Evolutionary conservation across 2,888 invertebrate genomes (phyloP), one percentile per base, ranked within the genome.

Genomic region (Pardosa pseudoannulata): DNA sequence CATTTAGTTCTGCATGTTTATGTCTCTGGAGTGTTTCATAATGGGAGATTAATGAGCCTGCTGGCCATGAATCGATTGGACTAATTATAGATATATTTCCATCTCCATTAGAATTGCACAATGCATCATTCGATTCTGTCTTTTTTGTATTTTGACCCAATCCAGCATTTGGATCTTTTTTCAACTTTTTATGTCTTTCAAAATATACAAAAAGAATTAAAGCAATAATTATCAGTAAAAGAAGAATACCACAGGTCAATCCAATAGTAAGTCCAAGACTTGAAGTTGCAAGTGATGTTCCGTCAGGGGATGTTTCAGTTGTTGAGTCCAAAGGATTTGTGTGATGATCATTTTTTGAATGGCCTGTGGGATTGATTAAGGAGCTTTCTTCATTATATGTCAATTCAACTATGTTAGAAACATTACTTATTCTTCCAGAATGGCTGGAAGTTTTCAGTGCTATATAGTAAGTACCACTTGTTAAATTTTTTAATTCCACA

Each of bases 41-140:
- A n/a, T 79, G 83, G 1, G 83, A 73, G 31, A 79, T 16, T 28
- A 86, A 28, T 0, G 79, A 75, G 28, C 75, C 39, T 3, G 79
- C 86, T 31, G 70, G 39, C 86, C 86, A 86, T 1, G 86, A 86
- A 50, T 74, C 75, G 3, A 86, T 71, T 11, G 86, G 86, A 32
- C 86, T 86, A 5, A 86, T 86, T 19, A 71, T 73, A 9, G 86
- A 86, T 71, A 78, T 29, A 27, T 78, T 83, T 27, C 50, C 28
- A 7, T 29, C 27, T 28, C 75, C 78, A 16, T 28, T 78, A 28
- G 67, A 56, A 5, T 67, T 41, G 28, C 56, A 78, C 0, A 78
- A 31, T 2, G 72, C 73, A 67, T 85, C 76, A 65, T 65, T 36
- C 0, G 83, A 85, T 27, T 85, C 78, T 27, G 72, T 32, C 27